Base-by-base conservation (phyloP, 1,140 invertebrate species). In the Zeugodacus cucurbitae region DNA sequence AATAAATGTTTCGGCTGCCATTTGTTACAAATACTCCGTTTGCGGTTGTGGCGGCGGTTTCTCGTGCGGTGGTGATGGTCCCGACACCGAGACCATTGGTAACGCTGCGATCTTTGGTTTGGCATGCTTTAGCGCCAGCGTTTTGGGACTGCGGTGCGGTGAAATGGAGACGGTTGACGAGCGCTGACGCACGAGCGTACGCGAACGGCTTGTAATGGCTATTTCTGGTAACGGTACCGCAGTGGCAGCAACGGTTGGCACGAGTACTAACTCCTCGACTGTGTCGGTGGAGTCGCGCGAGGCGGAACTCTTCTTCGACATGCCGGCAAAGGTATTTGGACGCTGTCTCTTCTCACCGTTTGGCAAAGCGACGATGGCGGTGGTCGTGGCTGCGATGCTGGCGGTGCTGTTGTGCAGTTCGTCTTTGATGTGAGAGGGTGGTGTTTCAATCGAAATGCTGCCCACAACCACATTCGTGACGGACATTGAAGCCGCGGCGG, bases 11-110 rank as follows among this genome's bases (percentile, higher is more conserved):
- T 93, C 92, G 91, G 92, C 90, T 90, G 91, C 92, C 91, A 93
- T 93, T 91, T 93, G 92, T 93, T 93, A 93, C 92, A 93, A 93
- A 87, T 91, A 93, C 74, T 95, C 94, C 20, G 91, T 90, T 48
- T 20, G 5, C 41, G 37, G 41, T 82, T 82, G 37, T 74, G 92
- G 89, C 64, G 90, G 90, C 34, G 92, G 91, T 90, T 95, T 95
- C 88, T 96, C 96, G 89, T 96, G 95, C 1, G 96, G 96, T 44
- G 96, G 96, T n/a, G 96, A 96, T 0, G 96, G 96, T 86, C 96
- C 96, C 22, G 96, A 96, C 11, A 97, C 94, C 48, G 96, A 97
- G 5, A 97, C 94, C 88, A 96, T 96, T 59, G 96, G 96, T 90
- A 97, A 93, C 41, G 96, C 96, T 88, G 96, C 96, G 88, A 95